These are phyloP conservation scores for Scaptomyza graminum DNA, from an alignment of 1,140 invertebrate species.

Conservation along the genomic window DNA sequence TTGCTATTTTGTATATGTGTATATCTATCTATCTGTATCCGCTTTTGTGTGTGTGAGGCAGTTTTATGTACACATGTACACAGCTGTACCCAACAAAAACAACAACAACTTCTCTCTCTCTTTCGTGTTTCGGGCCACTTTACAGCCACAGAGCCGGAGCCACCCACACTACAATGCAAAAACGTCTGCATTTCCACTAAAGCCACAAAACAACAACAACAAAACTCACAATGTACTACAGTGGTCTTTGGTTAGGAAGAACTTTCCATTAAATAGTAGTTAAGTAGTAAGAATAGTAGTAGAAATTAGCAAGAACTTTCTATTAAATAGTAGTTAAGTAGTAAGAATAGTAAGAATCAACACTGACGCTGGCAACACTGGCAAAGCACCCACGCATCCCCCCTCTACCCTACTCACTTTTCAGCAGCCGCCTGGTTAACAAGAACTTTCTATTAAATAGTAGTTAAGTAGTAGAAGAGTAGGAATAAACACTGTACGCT, in stretches of 20 bases:
- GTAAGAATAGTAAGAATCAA: too few species aligned
- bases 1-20: conserved; percentile 73
- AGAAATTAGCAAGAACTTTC: too few species aligned
- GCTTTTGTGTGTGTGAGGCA: conserved; percentile 57
- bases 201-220: conserved; percentile 64
- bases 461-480: too few species aligned
- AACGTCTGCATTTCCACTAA: conserved; percentile 81
- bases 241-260: background rate
- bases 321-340: too few species aligned
- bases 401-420: conserved; percentile 7
- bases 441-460: too few species aligned
- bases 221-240: conserved; percentile 3
- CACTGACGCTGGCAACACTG: background rate
- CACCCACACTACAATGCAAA: conserved; percentile 72
- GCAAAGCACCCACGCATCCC: background rate
- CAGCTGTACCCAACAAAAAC: conserved; percentile 57
- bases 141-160: conserved; percentile 63
- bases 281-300: too few species aligned
- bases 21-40: conserved; percentile 57
- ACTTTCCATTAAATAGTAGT: too few species aligned
- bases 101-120: conserved; percentile 11
- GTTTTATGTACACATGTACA: conserved; percentile 74
- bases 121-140: conserved; percentile 73
- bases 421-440: conserved; percentile 36
- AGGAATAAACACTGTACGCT: background rate